Conservation (phyloP, 2,888 invertebrate genomes). For the Caradrina clavipalpis region DNA sequence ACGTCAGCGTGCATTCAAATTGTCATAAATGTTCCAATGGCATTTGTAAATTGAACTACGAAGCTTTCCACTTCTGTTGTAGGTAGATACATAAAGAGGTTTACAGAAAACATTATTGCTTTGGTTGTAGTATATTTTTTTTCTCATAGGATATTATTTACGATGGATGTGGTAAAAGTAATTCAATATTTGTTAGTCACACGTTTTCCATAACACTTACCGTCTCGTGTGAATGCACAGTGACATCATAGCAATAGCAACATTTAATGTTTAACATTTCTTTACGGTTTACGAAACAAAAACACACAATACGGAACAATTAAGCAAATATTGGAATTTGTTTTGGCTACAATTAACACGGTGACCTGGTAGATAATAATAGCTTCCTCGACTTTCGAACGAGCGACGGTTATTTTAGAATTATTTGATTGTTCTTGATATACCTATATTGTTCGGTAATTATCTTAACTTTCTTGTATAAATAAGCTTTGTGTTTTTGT, state of each 20-base stretch:
- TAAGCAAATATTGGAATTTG: conserved; percentile 64
- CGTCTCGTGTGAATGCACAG: conserved; percentile 12
- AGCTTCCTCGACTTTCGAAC: conserved; percentile 44
- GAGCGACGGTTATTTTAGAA: conserved; percentile 23
- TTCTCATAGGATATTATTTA: conserved; percentile 8
- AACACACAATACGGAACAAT: conserved; percentile 67
- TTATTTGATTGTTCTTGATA: conserved; percentile 18
- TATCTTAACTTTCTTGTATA: conserved; percentile 1
- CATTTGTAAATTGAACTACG: conserved; percentile 34
- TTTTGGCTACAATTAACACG: conserved; percentile 74
- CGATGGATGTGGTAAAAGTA: conserved; percentile 14
- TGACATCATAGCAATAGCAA: conserved; percentile 4
- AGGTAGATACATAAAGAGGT: not conserved
- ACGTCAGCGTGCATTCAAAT: conserved; percentile 39
- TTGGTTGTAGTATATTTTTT: conserved; percentile 3
- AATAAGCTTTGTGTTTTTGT: not conserved
- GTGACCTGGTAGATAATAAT: conserved; percentile 70
- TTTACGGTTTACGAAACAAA: conserved; percentile 63
- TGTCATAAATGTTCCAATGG: conserved; percentile 22
- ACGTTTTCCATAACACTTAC: conserved; percentile 16
- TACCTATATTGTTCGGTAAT: conserved; percentile 1
- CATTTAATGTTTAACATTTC: conserved; percentile 14
- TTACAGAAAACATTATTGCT: conserved; percentile 16
- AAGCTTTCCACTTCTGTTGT: conserved; percentile 5
- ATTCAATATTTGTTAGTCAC: conserved; percentile 24